Evolutionary conservation across 2,888 invertebrate species (phyloP), one percentile per base, ranked within the genome.

Genomic region (Oligia strigilis): DNA sequence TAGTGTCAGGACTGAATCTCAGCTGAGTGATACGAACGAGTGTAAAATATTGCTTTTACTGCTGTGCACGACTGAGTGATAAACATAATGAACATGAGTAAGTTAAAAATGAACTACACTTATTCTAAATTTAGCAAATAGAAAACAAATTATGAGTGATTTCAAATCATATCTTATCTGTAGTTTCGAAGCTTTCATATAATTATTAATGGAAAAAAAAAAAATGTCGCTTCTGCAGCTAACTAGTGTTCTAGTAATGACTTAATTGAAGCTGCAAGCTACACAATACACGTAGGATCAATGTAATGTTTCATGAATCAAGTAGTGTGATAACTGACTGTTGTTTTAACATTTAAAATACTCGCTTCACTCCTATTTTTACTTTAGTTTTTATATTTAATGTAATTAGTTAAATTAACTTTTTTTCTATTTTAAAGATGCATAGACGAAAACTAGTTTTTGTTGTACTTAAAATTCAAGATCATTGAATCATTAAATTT

Each of bases 131-230:
- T 74, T 87, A 90, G 80, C 74, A 84, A 91, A 82, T 86, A 91
- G 91, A 40, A 90, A 84, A 91, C 92, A 92, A 92, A 91, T 92
- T 92, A 92, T 92, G 93, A 94, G 96, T 96, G 96, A 96, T 96
- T 95, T 92, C 87, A 90, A 95, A 96, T 95, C 96, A 96, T 96
- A 96, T 97, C 96, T 92, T 94, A 93, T 93, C 89, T 87, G 92
- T 95, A 95, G 95, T 93, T 88, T 89, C 91, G 91, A 92, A 82
- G 93, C 93, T 93, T 93, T 91, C 91, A 85, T 91, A 89, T 89
- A 93, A 91, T 93, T 90, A 85, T 86, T 82, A 84, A 90, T 84
- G 82, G 19, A 77, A 87, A 83, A 89, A 85, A 83, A 88, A 23
- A 86, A 82, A 87, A 80, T 29, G 29, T 90, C 84, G 92, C 92